Percentiles rank a stretch among this genome's conserved stretches.
Conservation (phyloP, 1,140 invertebrate genomes). For the Heliconius hewitsoni region DNA sequence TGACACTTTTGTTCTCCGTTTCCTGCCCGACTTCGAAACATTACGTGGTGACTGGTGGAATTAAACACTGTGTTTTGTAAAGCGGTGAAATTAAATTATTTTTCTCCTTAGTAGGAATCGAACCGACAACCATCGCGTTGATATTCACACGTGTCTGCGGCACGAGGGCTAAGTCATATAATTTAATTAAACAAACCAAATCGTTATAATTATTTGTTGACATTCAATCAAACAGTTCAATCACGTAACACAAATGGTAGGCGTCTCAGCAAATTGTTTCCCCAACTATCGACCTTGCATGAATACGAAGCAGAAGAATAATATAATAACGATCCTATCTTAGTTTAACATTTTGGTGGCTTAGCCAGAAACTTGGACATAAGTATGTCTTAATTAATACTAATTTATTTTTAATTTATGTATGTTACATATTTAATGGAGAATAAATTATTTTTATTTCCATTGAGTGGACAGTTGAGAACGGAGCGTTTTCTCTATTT, state of each 20-base stretch:
- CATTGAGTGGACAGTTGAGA: too few species aligned
- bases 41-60: not conserved
- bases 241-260: conserved; percentile 9
- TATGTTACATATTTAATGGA: too few species aligned
- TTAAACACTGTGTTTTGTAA: not conserved
- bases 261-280: conserved; percentile 19
- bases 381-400: not conserved
- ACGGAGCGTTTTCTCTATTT: too few species aligned
- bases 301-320: conserved; percentile 24
- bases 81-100: not conserved
- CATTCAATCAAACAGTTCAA: not conserved
- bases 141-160: too few species aligned
- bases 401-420: not conserved
- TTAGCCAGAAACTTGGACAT: not conserved
- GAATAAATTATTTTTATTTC: too few species aligned
- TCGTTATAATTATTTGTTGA: not conserved
- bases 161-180: not conserved
- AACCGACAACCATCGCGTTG: not conserved
- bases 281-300: conserved; percentile 13
- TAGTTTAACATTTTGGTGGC: not conserved
- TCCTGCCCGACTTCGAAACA: not conserved
- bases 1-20: not conserved
- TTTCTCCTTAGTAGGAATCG: not conserved
- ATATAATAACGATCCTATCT: conserved; percentile 26
- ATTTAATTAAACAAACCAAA: not conserved